A percentile compares a stretch with the other conserved stretches of the same genome.
These are phyloP conservation scores for Sepiola atlantica DNA, from an alignment of 2,888 invertebrate genomes.

Conservation along the genomic window DNA sequence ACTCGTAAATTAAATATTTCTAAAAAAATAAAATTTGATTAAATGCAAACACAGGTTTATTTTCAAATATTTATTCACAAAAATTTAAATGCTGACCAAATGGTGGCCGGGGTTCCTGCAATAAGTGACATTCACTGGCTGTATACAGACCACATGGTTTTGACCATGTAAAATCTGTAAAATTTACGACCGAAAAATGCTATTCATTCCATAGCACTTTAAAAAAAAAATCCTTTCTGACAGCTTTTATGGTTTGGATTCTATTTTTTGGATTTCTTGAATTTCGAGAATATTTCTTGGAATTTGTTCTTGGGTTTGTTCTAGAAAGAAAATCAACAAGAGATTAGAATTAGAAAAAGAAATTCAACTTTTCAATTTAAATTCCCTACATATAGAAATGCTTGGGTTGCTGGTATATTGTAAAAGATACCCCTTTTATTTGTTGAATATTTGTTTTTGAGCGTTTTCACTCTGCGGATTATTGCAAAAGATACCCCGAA, in stretches of 20 bases:
- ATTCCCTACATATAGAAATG: background rate
- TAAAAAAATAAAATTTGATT: background rate
- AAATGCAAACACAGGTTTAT: background rate
- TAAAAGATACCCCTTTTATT: too few species aligned
- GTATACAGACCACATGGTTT: too few species aligned
- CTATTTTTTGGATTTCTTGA: background rate
- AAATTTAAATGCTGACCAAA: background rate
- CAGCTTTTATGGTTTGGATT: background rate
- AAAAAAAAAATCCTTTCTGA: background rate
- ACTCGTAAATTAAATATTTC: background rate
- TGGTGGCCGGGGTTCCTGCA: too few species aligned
- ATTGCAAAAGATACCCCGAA: too few species aligned
- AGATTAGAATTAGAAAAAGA: background rate
- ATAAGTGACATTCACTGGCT: too few species aligned
- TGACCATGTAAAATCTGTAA: too few species aligned
- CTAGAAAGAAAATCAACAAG: background rate
- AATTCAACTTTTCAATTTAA: background rate
- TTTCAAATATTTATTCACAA: background rate
- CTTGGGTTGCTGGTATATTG: background rate
- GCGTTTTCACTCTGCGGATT: too few species aligned
- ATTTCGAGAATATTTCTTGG: background rate
- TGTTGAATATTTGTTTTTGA: too few species aligned
- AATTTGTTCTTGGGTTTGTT: background rate
- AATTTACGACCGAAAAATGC: too few species aligned
- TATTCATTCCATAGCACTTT: too few species aligned